Base-by-base conservation (phyloP, 2,888 invertebrate genomes). In the Emmelina monodactyla region DNA sequence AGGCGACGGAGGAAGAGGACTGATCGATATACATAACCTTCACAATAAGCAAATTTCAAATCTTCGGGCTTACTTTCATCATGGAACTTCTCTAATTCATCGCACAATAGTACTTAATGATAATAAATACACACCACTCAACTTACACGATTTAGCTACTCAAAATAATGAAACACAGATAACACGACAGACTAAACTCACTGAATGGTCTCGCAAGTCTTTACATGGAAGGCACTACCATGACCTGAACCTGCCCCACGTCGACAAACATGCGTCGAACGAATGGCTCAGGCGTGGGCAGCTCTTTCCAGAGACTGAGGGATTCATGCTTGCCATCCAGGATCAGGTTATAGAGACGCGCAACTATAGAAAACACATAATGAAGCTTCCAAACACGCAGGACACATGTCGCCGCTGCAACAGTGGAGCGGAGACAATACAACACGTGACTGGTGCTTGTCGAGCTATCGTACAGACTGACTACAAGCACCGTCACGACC, bases 371-470 rank as follows among this genome's bases (percentile, higher is more conserved):
- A 19, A 19, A 19, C 9, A 6, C 9, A 19, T 9, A 6, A 9
- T 19, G 9, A 19, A 19, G 9, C 6, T 6, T 19, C 5, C 19
- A 6, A 22, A 19, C 9, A 9, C 16, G 1, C 11, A 22, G 3
- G 34, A 38, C 9, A 14, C n/a, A 7, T 38, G 38, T 22, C 32
- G 32, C 28, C 16, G 29, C 32, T 41, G 37, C 14, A 25, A 37
- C 14, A 37, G 35, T 10, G 2, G 31, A 2, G 34, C 30, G 6
- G 33, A 37, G 25, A 37, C 32, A 9, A 37, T 37, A 2, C 37
- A 37, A 31, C 37, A 37, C 14, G 29, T 38, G 6, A 38, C 38
- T 31, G 39, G 39, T 19, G n/a, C n/a, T n/a, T n/a, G n/a, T n/a
- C n/a, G n/a, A 38, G 9, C 16, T 2, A 25, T 35, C 31, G 32